phyloP scores from a whole-genome alignment of 1,140 invertebrate species.

The Drosophila arawakana region DNA sequence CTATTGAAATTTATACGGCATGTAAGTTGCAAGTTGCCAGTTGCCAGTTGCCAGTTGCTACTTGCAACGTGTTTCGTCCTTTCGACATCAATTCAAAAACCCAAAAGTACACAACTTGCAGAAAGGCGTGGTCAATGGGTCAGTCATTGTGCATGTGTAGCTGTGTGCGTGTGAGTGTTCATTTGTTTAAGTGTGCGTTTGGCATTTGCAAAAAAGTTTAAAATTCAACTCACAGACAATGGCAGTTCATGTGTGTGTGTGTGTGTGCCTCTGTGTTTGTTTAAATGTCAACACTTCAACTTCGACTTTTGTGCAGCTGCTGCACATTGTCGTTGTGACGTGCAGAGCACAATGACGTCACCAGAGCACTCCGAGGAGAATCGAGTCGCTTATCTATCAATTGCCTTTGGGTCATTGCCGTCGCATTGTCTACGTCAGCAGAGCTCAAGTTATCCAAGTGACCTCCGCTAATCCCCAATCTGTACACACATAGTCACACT shows the following conservation, averaged over 20 bases:
- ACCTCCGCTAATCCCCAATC: conserved; percentile 2
- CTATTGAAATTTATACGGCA: conserved; percentile 39
- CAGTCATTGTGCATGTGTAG: background rate
- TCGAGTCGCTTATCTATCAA: conserved; percentile 60
- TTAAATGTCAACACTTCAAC: conserved; percentile 82
- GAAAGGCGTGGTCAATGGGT: conserved; percentile 11
- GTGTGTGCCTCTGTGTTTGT: conserved; percentile 39
- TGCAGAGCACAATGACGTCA: conserved; percentile 49
- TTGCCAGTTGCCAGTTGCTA: conserved; percentile 44
- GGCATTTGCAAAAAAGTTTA: conserved; percentile 62
- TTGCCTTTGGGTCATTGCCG: conserved; percentile 64
- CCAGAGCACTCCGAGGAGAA: background rate
- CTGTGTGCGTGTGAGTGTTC: conserved; percentile 20
- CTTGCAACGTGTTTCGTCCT: conserved; percentile 21
- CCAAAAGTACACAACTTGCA: conserved; percentile 19
- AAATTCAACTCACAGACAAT: conserved; percentile 57
- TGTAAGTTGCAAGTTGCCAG: conserved; percentile 32
- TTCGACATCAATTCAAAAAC: conserved; percentile 46
- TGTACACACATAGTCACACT: conserved; percentile 4
- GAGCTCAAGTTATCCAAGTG: conserved; percentile 4
- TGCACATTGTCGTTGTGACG: conserved; percentile 50
- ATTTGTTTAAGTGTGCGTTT: conserved; percentile 21
- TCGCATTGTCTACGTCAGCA: conserved; percentile 56
- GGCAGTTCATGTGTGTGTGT: conserved; percentile 15
- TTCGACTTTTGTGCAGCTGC: conserved; percentile 74